Percentiles rank a stretch among this genome's conserved stretches.
Conservation (phyloP, 1,140 invertebrate species). For the Drosophila cardini region DNA sequence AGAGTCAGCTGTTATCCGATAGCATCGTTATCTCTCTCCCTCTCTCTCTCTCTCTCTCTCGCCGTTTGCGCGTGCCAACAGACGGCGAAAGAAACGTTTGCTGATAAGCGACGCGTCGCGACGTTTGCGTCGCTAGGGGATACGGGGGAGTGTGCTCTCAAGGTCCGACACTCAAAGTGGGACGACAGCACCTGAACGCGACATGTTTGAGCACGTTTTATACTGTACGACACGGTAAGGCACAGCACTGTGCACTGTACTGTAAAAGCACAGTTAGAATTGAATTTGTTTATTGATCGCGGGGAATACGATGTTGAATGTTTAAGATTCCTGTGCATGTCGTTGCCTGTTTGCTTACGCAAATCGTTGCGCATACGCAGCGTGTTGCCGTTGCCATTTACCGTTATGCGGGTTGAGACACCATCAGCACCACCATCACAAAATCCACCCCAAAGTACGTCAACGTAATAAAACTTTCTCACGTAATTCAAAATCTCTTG, state of each 20-base stretch:
- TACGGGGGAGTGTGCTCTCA: slow-evolving; percentile 20
- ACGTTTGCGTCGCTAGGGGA: neutral
- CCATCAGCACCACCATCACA: slow-evolving; percentile 11
- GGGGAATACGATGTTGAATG: slow-evolving; percentile 18
- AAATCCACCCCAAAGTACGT: slow-evolving; percentile 48
- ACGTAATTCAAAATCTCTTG: slow-evolving; percentile 70
- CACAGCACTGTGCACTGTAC: neutral
- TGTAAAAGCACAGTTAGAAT: slow-evolving; percentile 44
- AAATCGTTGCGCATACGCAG: slow-evolving; percentile 63
- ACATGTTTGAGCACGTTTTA: slow-evolving; percentile 65
- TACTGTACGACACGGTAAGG: neutral
- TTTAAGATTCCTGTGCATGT: slow-evolving; percentile 45
- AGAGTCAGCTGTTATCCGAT: slow-evolving; percentile 14
- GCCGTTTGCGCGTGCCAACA: slow-evolving; percentile 30
- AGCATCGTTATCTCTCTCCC: slow-evolving; percentile 36
- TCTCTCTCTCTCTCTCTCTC: neutral
- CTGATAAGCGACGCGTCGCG: slow-evolving; percentile 25
- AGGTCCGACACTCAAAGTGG: slow-evolving; percentile 16
- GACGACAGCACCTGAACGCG: slow-evolving; percentile 33
- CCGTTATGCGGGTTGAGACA: slow-evolving; percentile 54
- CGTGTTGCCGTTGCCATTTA: slow-evolving; percentile 53
- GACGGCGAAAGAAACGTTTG: neutral
- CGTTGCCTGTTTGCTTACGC: slow-evolving; percentile 61
- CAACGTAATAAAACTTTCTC: slow-evolving; percentile 77
- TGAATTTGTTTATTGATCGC: slow-evolving; percentile 35